phyloP scores from a whole-genome alignment of 1,140 invertebrate genomes.

The Helicoverpa zea region DNA sequence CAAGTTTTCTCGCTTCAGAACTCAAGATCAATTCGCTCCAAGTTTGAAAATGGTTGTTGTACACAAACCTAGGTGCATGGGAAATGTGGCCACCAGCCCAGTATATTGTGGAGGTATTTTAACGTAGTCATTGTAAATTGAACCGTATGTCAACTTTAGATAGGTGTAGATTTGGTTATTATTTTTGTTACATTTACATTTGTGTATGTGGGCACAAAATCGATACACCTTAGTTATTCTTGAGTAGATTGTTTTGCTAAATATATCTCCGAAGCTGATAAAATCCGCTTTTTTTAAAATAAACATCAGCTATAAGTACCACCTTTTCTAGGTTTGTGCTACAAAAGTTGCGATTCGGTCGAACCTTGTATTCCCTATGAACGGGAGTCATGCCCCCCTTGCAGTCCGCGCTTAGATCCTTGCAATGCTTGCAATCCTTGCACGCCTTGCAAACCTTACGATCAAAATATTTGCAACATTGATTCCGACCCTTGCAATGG shows the following conservation, averaged over 20 bases:
- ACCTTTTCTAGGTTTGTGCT: conserved; percentile 24
- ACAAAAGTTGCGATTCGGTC: conserved; percentile 13
- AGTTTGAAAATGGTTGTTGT: conserved; percentile 77
- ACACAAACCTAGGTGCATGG: conserved; percentile 68
- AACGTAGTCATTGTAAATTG: conserved; percentile 11
- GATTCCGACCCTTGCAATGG: background rate
- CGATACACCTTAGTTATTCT: too few species aligned
- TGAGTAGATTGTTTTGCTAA: too few species aligned
- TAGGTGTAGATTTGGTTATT: background rate
- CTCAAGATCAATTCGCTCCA: conserved; percentile 56
- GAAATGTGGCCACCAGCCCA: conserved; percentile 59
- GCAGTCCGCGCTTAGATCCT: background rate
- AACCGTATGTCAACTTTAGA: background rate
- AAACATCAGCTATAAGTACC: too few species aligned
- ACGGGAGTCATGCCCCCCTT: background rate
- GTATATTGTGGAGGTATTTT: conserved; percentile 74
- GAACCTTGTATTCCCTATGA: conserved; percentile 11
- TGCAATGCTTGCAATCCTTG: conserved; percentile 3
- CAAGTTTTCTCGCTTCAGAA: conserved; percentile 78
- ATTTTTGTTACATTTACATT: background rate
- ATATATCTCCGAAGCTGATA: too few species aligned
- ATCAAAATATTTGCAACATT: conserved; percentile 6
- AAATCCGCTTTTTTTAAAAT: too few species aligned
- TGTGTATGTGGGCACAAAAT: too few species aligned
- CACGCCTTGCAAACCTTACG: background rate